A percentile compares a stretch with the other conserved stretches of the same genome.
Conservation (phyloP, 2,888 invertebrate genomes). For the Leptura quadrifasciata region DNA sequence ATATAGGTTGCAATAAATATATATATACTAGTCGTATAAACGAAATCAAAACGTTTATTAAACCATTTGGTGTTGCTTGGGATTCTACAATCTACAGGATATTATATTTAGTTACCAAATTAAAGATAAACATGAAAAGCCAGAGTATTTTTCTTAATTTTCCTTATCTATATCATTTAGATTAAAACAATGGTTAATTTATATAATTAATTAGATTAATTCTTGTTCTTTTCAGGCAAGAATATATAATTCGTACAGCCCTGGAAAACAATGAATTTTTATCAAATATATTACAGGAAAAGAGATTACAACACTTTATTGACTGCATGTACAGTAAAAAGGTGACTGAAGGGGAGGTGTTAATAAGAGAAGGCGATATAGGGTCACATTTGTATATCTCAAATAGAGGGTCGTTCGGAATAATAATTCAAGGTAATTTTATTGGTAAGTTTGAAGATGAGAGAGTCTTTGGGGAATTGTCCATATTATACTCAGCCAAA, state of each 20-base stretch:
- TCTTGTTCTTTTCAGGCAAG: conserved; percentile 63
- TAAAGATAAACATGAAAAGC: too few species aligned
- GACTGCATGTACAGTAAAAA: conserved; percentile 69
- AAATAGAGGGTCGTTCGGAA: conserved; percentile 90
- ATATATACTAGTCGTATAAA: too few species aligned
- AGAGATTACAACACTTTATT: conserved; percentile 67
- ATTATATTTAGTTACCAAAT: too few species aligned
- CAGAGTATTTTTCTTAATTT: too few species aligned
- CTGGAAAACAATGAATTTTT: conserved; percentile 69
- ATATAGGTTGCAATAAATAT: too few species aligned
- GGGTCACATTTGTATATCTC: conserved; percentile 91
- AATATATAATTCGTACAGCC: conserved; percentile 64
- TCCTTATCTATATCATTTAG: too few species aligned
- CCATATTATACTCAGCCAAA: conserved; percentile 94
- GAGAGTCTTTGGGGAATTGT: conserved; percentile 93
- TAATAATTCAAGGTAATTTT: conserved; percentile 84
- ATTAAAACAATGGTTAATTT: too few species aligned
- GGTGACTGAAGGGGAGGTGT: conserved; percentile 63
- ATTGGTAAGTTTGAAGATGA: conserved; percentile 83
- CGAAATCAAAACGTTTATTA: too few species aligned
- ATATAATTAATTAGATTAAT: neutral
- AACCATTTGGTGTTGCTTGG: too few species aligned
- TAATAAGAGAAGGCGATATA: conserved; percentile 70
- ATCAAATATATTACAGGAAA: conserved; percentile 64
- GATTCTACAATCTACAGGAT: too few species aligned